Evolutionary conservation across 2,113 vertebrate species (phyloP).

Genomic region (Aptenodytes forsteri): DNA sequence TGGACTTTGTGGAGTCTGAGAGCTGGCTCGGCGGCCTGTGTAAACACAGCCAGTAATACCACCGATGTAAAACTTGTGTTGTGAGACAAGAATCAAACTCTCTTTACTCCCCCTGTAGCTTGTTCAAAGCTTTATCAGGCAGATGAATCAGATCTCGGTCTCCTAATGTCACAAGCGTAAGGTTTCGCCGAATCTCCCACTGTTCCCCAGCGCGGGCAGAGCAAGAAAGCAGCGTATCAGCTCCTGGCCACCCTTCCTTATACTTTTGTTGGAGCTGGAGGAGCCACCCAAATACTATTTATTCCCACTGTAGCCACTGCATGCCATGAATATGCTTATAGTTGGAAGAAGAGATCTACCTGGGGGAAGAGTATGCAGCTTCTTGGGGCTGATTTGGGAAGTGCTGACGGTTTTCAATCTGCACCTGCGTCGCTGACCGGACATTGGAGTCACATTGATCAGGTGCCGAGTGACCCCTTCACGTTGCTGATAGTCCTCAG

Average conservation of each 20-base stretch:
- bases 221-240: neutral
- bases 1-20: neutral
- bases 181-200: neutral
- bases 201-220: neutral
- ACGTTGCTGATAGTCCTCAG: neutral
- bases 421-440: neutral
- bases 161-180: neutral
- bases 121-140: slow-evolving; percentile 42
- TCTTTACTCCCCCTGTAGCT: neutral
- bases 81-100: neutral
- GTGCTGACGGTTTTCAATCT: slow-evolving; percentile 11
- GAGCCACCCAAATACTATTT: neutral
- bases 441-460: neutral
- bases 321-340: neutral
- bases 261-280: neutral
- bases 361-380: neutral
- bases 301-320: neutral
- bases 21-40: neutral
- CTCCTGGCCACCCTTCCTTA: neutral
- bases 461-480: neutral
- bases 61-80: neutral
- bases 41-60: slow-evolving; percentile 26
- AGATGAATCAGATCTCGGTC: neutral
- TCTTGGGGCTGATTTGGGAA: neutral
- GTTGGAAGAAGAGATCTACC: neutral